Evolutionary conservation across 2,888 invertebrate genomes (phyloP).

Genomic region (Thecophora atra): DNA sequence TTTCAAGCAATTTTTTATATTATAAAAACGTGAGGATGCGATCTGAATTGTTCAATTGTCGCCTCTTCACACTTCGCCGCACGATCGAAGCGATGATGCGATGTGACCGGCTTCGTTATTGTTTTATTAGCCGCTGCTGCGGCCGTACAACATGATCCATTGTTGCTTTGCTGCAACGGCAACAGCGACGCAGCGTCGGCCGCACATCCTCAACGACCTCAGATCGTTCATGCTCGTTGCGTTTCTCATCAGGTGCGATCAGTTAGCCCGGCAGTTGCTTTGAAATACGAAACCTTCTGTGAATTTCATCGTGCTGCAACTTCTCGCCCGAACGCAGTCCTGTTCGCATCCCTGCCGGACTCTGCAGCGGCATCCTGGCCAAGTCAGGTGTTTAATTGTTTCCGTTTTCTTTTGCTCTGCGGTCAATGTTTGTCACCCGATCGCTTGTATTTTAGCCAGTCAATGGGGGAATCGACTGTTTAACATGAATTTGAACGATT

Average conservation of each 20-base stretch:
- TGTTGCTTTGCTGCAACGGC: constrained; percentile 29
- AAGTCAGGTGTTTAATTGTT: constrained; percentile 65
- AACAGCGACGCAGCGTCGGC: constrained; percentile 24
- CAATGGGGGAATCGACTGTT: constrained; percentile 2
- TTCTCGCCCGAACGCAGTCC: constrained; percentile 24
- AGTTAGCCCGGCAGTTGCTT: constrained; percentile 36
- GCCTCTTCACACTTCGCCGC: constrained; percentile 22
- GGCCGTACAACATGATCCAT: constrained; percentile 17
- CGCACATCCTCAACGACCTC: constrained; percentile 62
- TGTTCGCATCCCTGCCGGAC: constrained; percentile 34
- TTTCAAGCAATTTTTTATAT: constrained; percentile 54
- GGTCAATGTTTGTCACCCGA: constrained; percentile 56
- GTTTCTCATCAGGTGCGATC: constrained; percentile 62
- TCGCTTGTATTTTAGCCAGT: constrained; percentile 45
- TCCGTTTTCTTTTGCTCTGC: constrained; percentile 55
- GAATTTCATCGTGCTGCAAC: constrained; percentile 48
- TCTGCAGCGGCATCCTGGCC: constrained; percentile 58
- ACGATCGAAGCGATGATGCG: constrained; percentile 39
- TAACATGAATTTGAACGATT: constrained; percentile 7
- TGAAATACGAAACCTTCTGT: constrained; percentile 63
- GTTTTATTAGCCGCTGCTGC: constrained; percentile 13
- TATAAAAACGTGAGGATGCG: constrained; percentile 64
- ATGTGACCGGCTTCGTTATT: constrained; percentile 36
- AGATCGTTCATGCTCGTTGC: constrained; percentile 51
- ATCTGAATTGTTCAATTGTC: constrained; percentile 29